A percentile compares a stretch with the other conserved stretches of the same genome.
Evolutionary conservation across 2,113 vertebrate genomes (phyloP).

Genomic region (Phrynocephalus versicolor): DNA sequence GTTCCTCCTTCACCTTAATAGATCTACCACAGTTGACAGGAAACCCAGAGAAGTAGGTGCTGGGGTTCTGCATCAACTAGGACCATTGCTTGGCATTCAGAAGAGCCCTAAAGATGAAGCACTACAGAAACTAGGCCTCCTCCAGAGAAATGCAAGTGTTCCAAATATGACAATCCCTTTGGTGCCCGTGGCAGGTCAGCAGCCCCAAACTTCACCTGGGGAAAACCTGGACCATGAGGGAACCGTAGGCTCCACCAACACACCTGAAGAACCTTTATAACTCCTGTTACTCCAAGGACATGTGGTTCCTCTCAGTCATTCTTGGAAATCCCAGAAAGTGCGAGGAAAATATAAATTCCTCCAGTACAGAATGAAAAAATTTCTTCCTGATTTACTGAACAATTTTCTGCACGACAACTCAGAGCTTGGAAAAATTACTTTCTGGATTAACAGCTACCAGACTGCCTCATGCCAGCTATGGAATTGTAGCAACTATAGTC

Average conservation of each 20-base stretch:
- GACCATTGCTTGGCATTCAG: background rate
- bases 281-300: background rate
- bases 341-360: background rate
- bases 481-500: too few species aligned
- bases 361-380: background rate
- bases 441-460: background rate
- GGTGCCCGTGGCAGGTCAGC: background rate
- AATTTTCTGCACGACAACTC: background rate
- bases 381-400: background rate
- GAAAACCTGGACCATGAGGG: background rate
- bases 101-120: constrained; percentile 43
- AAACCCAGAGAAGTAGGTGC: background rate
- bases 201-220: background rate
- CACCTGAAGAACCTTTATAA: background rate
- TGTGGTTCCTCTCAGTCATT: background rate
- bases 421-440: background rate
- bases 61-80: background rate
- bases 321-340: background rate
- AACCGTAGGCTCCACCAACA: background rate
- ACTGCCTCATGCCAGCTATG: background rate
- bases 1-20: constrained; percentile 34
- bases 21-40: background rate
- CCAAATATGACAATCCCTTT: background rate
- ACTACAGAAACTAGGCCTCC: constrained; percentile 45
- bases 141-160: constrained; percentile 17